These are phyloP conservation scores for Petrophora chlorosata DNA, from an alignment of 2,888 invertebrate species.

Conservation along the genomic window DNA sequence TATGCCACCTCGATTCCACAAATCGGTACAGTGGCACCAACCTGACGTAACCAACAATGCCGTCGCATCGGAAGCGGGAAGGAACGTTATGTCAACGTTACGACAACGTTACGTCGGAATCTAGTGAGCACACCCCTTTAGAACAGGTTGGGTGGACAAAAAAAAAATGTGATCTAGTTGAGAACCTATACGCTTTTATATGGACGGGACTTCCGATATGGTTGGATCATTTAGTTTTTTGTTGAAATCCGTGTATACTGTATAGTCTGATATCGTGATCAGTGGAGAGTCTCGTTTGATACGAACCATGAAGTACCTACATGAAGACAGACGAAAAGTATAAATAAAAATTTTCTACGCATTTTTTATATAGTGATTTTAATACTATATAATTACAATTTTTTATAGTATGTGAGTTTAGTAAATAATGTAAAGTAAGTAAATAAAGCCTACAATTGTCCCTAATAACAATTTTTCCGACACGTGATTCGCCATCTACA, in stretches of 20 bases:
- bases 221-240: constrained; percentile 7
- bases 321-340: too few species aligned
- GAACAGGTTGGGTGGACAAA: constrained; percentile 4
- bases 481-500: too few species aligned
- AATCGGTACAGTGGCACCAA: constrained; percentile 20
- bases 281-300: too few species aligned
- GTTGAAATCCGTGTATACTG: background rate
- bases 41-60: constrained; percentile 29
- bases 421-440: too few species aligned
- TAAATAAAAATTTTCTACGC: too few species aligned
- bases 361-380: too few species aligned
- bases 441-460: too few species aligned
- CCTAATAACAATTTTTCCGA: too few species aligned
- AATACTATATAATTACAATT: too few species aligned
- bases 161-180: constrained; percentile 15
- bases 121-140: constrained; percentile 14
- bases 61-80: constrained; percentile 34
- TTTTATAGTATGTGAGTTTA: too few species aligned
- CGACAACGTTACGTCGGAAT: constrained; percentile 25
- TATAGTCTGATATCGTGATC: too few species aligned
- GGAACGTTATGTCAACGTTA: constrained; percentile 29
- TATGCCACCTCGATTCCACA: constrained; percentile 5
- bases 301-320: too few species aligned
- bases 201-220: constrained; percentile 8
- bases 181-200: constrained; percentile 2